Base-by-base conservation (phyloP, 2,113 vertebrate genomes). In the Nicator chloris region DNA sequence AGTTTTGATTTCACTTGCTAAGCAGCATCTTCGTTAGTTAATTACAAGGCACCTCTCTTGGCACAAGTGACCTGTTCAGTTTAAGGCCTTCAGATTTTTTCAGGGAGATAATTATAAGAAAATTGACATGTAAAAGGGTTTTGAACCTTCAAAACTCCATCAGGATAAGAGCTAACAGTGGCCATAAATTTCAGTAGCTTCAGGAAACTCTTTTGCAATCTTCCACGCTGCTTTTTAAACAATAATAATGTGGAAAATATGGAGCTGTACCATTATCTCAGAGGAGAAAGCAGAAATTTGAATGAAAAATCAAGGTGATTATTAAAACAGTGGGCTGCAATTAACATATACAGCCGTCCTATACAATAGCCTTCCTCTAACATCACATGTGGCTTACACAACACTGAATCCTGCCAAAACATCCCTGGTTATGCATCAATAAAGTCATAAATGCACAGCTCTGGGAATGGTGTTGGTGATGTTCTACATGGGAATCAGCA, bases 381-480 rank as follows among this genome's bases (percentile, higher is more conserved):
- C 53, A 86, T 86, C 77, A 89, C 35, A 82, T 7, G 6, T 77
- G 87, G 81, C 61, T 96, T 80, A 70, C 49, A 71, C 47, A 93
- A 82, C 75, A 72, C 14, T 1, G 0, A 77, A 84, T 92, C 72
- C 68, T 92, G 83, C 85, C 95, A 82, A 95, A 91, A 91, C 60
- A 82, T 56, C 75, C 44, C 28, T 68, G 24, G 22, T 82, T 90
- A 65, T 65, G 61, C 78, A 91, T 76, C 78, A 90, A 61, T 79
- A 88, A 95, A 88, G 39, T 45, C 33, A 89, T 37, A 70, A 87
- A 82, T 57, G 56, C 26, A 78, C 11, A 81, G 30, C 72, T 82
- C 82, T 88, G 88, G 78, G 79, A 96, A 96, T 70, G 50, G n/a
- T 54, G 26, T 66, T 95, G 70, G 88, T 93, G 93, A 96, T 87